These are phyloP conservation scores for Cyprinodon brontotheroides DNA, from an alignment of 2,113 vertebrate species.

Conservation along the genomic window DNA sequence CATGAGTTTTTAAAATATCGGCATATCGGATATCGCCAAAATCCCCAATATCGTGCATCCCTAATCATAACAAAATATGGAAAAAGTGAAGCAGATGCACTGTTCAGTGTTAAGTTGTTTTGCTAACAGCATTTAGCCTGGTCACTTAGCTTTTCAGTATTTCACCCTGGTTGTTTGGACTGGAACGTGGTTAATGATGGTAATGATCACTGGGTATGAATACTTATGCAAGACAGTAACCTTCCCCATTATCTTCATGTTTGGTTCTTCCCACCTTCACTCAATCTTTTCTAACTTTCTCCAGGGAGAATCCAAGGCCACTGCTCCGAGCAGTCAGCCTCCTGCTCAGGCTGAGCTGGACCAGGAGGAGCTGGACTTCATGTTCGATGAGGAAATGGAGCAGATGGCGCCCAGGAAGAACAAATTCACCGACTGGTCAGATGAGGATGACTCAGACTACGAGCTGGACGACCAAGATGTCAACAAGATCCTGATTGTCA, in stretches of 20 bases:
- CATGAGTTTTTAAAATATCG: too few relatives aligned
- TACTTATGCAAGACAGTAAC: not conserved
- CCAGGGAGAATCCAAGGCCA: slow-evolving; percentile 72
- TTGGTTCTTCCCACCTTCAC: not conserved
- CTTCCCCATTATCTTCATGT: not conserved
- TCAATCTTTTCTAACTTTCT: not conserved
- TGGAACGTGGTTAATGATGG: too few relatives aligned
- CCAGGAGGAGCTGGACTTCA: slow-evolving; percentile 91
- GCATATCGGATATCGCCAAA: too few relatives aligned
- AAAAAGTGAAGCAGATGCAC: too few relatives aligned
- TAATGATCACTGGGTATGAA: not conserved
- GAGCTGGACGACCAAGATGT: slow-evolving; percentile 95
- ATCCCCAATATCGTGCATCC: too few relatives aligned
- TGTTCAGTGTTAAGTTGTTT: too few relatives aligned
- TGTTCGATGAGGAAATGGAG: slow-evolving; percentile 98
- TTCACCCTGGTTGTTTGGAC: too few relatives aligned
- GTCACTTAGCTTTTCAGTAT: too few relatives aligned
- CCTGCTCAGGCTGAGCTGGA: slow-evolving; percentile 65
- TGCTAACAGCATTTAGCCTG: too few relatives aligned
- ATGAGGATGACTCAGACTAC: slow-evolving; percentile 94
- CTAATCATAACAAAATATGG: too few relatives aligned
- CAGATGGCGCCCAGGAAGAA: slow-evolving; percentile 95
- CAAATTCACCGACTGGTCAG: slow-evolving; percentile 95
- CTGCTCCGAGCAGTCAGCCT: slow-evolving; percentile 21
- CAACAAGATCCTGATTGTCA: slow-evolving; percentile 98